Evolutionary conservation across 2,113 vertebrate species (phyloP).

Genomic region (Pelecanoides urinatrix): DNA sequence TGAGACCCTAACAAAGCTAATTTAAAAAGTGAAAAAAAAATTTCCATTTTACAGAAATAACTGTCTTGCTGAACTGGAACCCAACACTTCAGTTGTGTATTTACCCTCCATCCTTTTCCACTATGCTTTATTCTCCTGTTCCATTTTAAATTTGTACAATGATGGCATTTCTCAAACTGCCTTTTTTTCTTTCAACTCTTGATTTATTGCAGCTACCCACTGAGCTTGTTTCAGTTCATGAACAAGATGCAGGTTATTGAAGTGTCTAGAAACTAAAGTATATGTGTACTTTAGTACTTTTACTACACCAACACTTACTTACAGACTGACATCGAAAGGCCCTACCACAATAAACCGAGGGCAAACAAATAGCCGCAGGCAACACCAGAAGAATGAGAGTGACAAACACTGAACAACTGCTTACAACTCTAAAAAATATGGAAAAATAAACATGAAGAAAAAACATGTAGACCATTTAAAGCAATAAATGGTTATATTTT

Average conservation of each 20-base stretch:
- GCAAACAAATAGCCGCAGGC: not conserved
- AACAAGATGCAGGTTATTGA: not conserved
- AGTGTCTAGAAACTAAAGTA: not conserved
- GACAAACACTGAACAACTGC: not conserved
- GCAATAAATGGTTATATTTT: not conserved
- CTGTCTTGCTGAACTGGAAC: not conserved
- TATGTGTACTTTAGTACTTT: not conserved
- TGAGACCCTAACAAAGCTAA: not conserved
- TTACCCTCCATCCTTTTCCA: not conserved
- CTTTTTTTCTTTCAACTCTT: not conserved
- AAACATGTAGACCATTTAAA: not conserved
- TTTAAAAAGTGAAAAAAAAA: not conserved
- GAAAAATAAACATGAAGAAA: not conserved
- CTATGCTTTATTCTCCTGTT: not conserved
- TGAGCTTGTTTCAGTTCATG: not conserved
- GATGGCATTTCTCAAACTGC: not conserved
- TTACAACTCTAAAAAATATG: not conserved
- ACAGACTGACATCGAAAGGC: not conserved
- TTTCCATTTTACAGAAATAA: not conserved
- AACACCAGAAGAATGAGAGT: not conserved
- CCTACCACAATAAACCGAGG: not conserved
- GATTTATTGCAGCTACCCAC: not conserved
- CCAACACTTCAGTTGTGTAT: not conserved
- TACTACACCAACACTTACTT: not conserved
- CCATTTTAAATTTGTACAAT: not conserved